Evolutionary conservation across 1,140 invertebrate genomes (phyloP), one percentile per base, ranked within the genome.

Genomic region (Trichoplusia ni): DNA sequence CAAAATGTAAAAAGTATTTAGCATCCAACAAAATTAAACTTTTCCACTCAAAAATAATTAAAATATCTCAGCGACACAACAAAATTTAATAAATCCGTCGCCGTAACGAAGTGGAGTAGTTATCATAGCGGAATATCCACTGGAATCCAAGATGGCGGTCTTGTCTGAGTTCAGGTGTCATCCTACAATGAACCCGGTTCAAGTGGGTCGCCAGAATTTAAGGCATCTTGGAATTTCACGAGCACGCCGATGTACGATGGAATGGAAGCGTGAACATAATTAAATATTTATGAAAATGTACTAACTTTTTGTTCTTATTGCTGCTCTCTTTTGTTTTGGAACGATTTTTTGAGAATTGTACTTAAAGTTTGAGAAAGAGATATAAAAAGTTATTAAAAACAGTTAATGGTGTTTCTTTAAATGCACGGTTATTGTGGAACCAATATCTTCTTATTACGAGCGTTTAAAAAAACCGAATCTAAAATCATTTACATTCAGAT

Each of bases 141-240:
- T 19, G 37, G 21, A 37, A 58, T 58, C 35, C 38, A 23, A 58
- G 37, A 59, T 33, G 56, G 40, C 25, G 14, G 23, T 31, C 37
- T 31, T 29, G 27, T 19, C 29, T 31, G 37, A 56, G 58, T 44
- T 58, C 63, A 70, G 62, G 63, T 70, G 68, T 66, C 59, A 70
- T 62, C 40, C 49, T 29, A 33, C 56, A 62, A 37, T 49, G 58
- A 62, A 62, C 46, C 38, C 21, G 25, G 37, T 23, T 53, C 47
- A 53, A 63, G 49, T 56, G 59, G 63, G 37, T 54, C 42, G 33
- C 21, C 47, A 59, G 51, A 59, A 71, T 66, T 70, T 59, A 66
- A 70, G 64, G 59, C 68, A 59, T 63, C 64, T 64, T 35, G 38
- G 46, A 71, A 66, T 63, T 71, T 51, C 53, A 63, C 49, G 33